A percentile compares a stretch with the other conserved stretches of the same genome.
Evolutionary conservation across 2,888 invertebrate species (phyloP).

Genomic region (Dynastes maya): DNA sequence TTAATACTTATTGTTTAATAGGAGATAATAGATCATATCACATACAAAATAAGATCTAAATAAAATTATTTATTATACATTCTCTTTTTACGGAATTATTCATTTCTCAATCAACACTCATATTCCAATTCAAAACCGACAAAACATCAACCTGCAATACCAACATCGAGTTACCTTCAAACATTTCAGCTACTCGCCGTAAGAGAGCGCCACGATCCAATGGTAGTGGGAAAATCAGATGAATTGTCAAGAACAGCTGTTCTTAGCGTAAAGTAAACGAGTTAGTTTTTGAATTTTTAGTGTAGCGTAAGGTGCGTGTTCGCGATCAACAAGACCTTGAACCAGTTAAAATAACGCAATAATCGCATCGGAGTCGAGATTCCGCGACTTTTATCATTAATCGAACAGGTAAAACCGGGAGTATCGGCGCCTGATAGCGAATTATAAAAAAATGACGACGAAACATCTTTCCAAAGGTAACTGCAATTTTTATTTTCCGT

Average conservation of each 20-base stretch:
- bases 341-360: background rate
- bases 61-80: background rate
- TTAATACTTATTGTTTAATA: background rate
- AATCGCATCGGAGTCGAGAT: background rate
- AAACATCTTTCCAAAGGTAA: conserved; percentile 62
- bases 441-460: conserved; percentile 54
- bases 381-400: background rate
- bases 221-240: background rate
- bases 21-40: background rate
- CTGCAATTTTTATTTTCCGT: conserved; percentile 10
- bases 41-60: background rate
- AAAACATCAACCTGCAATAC: background rate
- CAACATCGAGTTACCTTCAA: background rate
- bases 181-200: background rate
- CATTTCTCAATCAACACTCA: background rate
- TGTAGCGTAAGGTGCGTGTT: conserved; percentile 13
- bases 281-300: conserved; percentile 49
- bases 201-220: conserved; percentile 23
- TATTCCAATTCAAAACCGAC: background rate
- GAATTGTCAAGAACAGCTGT: conserved; percentile 51
- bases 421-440: background rate
- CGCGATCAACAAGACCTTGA: conserved; percentile 4
- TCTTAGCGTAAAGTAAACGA: conserved; percentile 7
- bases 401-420: background rate
- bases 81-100: background rate